Evolutionary conservation across 2,113 vertebrate species (phyloP), one percentile per base, ranked within the genome.

Genomic region (Oenanthe oenanthe): DNA sequence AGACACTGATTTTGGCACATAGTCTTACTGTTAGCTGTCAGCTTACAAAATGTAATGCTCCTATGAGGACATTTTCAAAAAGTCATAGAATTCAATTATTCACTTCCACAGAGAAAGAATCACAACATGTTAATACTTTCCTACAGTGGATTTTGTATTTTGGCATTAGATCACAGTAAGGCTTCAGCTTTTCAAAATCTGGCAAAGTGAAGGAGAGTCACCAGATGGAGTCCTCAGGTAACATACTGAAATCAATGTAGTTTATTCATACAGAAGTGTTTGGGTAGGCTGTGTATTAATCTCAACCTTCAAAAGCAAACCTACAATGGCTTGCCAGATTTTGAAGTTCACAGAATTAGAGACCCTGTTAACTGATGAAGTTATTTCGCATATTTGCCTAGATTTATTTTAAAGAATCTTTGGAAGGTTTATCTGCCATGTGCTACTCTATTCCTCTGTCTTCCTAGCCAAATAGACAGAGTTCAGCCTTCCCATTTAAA

Each of bases 211-310:
- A 93, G 66, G 17, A 45, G 18, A 85, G 43, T 95, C 58, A 95
- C 70, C 88, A 97, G 94, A 97, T 96, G 96, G 89, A 78, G 90
- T 94, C 91, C 79, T 93, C 90, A 96, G 97, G 94, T 97, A 93
- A 89, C 77, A 93, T 89, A 91, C 79, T 94, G 94, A 96, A 97
- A 96, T 92, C 94, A 90, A 72, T 89, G 79, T 92, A 88, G 78
- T 95, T 96, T 96, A 94, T 92, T 95, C 94, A 85, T 85, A 81
- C 54, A 80, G 92, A 93, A 97, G 21, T 92, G 82, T 81, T 96
- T 95, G 66, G 36, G 74, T 93, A 95, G 45, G 28, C 48, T 76
- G 61, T 92, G n/a, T 85, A 93, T 97, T 92, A 94, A 95, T 89
- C 53, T 93, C 84, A 81, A 15, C 70, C 75, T 93, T 97, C 93